Conservation (phyloP, 2,113 vertebrate genomes). For the Phocoena sinus region DNA sequence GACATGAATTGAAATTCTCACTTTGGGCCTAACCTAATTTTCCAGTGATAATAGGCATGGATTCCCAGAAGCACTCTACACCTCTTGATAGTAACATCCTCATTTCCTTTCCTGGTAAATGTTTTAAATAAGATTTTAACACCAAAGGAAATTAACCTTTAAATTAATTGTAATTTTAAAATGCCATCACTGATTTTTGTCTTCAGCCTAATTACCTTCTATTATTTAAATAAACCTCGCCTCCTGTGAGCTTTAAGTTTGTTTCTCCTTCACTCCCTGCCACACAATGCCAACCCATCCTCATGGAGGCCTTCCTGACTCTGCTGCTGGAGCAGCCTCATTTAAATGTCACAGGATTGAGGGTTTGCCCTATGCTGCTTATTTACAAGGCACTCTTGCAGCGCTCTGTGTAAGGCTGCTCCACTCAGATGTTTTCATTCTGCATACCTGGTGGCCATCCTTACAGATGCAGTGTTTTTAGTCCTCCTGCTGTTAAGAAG, state of each 20-base stretch:
- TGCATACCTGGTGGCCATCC: not conserved
- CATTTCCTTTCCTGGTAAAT: slow-evolving; percentile 85
- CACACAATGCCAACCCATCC: slow-evolving; percentile 47
- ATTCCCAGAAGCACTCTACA: slow-evolving; percentile 81
- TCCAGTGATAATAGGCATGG: slow-evolving; percentile 82
- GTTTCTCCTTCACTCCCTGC: slow-evolving; percentile 58
- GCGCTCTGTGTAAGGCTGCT: not conserved
- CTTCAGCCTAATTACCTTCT: slow-evolving; percentile 85
- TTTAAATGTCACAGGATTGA: slow-evolving; percentile 40
- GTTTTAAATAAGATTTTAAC: slow-evolving; percentile 88
- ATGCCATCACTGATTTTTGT: slow-evolving; percentile 85
- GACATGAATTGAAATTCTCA: slow-evolving; percentile 84
- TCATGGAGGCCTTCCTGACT: not conserved
- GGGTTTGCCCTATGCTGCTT: not conserved
- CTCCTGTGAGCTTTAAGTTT: slow-evolving; percentile 80
- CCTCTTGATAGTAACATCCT: slow-evolving; percentile 84
- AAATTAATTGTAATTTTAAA: slow-evolving; percentile 88
- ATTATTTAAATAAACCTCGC: slow-evolving; percentile 85
- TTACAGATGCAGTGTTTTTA: not conserved
- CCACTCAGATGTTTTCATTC: not conserved
- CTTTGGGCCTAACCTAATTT: slow-evolving; percentile 84
- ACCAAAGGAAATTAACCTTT: slow-evolving; percentile 88
- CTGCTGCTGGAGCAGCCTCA: not conserved
- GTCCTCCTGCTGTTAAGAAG: not conserved
- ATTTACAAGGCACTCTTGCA: not conserved